Conservation (phyloP, 2,113 vertebrate genomes). For the Herpetotheres cachinnans region DNA sequence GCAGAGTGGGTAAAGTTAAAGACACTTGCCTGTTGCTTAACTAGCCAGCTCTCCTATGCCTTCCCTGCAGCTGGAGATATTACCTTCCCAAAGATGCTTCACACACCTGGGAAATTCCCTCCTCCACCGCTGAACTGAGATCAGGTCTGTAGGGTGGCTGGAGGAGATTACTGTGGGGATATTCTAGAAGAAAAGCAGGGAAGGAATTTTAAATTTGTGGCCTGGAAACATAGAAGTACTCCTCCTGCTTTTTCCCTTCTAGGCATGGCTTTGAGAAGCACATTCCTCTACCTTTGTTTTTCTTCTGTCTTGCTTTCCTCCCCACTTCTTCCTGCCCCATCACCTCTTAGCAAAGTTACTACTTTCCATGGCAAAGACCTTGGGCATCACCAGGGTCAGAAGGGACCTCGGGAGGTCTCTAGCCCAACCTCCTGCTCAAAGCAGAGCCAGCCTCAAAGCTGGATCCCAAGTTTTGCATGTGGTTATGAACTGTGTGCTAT, state of each 20-base stretch:
- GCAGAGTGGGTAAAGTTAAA: not conserved
- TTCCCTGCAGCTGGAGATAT: accelerated
- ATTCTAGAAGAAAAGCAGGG: not conserved
- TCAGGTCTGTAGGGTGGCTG: not conserved
- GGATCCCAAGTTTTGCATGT: not conserved
- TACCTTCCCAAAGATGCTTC: not conserved
- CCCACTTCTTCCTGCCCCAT: not conserved
- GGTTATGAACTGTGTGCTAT: not conserved
- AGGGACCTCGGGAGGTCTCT: not conserved
- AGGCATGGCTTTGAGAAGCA: not conserved
- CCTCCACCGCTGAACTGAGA: not conserved
- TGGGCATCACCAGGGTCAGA: not conserved
- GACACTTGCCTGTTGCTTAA: not conserved
- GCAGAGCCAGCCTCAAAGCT: not conserved
- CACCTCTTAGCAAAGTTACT: not conserved
- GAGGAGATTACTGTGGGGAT: not conserved
- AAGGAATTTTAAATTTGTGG: not conserved
- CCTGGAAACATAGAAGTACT: not conserved
- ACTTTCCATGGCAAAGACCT: not conserved
- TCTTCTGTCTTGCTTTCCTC: not conserved
- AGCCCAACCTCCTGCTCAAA: not conserved
- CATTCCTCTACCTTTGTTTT: not conserved
- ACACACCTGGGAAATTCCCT: accelerated
- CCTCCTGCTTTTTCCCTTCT: not conserved
- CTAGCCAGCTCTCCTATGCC: not conserved